Conservation (phyloP, 2,888 invertebrate genomes). For the Drosophila vallismaia region DNA sequence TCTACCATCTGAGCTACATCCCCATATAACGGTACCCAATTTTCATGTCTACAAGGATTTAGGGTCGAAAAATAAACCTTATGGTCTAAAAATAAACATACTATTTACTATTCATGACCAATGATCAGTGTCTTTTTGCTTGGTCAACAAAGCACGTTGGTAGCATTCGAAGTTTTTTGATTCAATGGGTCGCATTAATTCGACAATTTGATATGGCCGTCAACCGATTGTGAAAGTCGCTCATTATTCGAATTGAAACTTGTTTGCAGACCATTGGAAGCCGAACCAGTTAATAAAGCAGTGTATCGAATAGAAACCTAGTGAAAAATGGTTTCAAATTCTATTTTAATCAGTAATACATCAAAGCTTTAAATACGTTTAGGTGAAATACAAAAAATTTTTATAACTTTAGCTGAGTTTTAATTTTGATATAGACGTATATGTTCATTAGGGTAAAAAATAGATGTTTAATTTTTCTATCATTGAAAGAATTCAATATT, state of each 20-base stretch:
- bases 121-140: slow-evolving; percentile 7
- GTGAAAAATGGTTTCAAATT: background rate
- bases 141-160: slow-evolving; percentile 12
- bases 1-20: slow-evolving; percentile 82
- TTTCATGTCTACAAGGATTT: background rate
- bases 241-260: slow-evolving; percentile 11
- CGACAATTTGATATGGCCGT: slow-evolving; percentile 1
- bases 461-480: too few relatives aligned
- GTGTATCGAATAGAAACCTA: slow-evolving; percentile 3
- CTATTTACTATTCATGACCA: slow-evolving; percentile 33
- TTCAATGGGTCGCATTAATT: slow-evolving; percentile 19
- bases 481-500: too few relatives aligned
- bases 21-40: slow-evolving; percentile 52
- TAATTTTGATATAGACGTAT: background rate
- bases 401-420: background rate
- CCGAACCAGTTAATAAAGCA: background rate
- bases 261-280: background rate
- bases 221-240: slow-evolving; percentile 8
- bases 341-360: background rate
- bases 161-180: background rate
- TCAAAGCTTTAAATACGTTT: background rate
- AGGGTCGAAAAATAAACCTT: background rate
- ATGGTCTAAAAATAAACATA: slow-evolving; percentile 13
- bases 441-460: too few relatives aligned
- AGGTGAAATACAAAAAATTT: background rate